Conservation (phyloP, 92 coral and sea anemone genomes). For the Palythoa grandiflora region DNA sequence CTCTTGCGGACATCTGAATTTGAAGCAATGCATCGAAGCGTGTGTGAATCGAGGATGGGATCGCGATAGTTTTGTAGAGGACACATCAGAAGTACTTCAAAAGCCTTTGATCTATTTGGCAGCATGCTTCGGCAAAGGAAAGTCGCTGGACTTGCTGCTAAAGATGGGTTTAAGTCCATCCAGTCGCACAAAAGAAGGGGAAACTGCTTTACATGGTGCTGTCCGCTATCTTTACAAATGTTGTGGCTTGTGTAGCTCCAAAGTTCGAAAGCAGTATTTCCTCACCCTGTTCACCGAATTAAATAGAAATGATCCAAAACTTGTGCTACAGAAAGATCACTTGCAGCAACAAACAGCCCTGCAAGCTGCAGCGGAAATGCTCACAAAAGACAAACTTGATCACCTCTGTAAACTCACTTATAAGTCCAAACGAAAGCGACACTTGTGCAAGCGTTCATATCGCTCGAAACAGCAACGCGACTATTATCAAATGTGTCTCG, state of each 20-base stretch:
- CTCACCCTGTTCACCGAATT: constrained; percentile 34
- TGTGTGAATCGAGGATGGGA: constrained; percentile 46
- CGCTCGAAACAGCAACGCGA: constrained; percentile 46
- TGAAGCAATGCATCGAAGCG: constrained; percentile 50
- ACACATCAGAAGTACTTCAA: constrained; percentile 46
- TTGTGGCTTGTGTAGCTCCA: constrained; percentile 43
- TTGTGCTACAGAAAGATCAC: constrained; percentile 34
- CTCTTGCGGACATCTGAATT: constrained; percentile 44
- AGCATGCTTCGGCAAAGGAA: constrained; percentile 52
- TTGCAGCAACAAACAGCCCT: constrained; percentile 42
- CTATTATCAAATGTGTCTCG: constrained; percentile 40
- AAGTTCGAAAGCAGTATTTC: constrained; percentile 49
- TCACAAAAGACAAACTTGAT: constrained; percentile 36
- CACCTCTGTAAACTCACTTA: constrained; percentile 40
- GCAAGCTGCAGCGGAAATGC: constrained; percentile 49
- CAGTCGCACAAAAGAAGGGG: constrained; percentile 45
- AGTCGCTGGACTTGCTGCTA: constrained; percentile 43
- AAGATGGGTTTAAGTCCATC: constrained; percentile 49
- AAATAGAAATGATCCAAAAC: constrained; percentile 33
- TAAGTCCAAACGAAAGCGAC: constrained; percentile 41
- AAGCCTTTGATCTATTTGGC: constrained; percentile 39
- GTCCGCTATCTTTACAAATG: constrained; percentile 47
- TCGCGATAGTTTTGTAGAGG: constrained; percentile 45
- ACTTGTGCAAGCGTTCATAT: constrained; percentile 34
- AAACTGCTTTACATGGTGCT: constrained; percentile 45